Conservation (phyloP, 2,888 invertebrate species). For the Geotrupes spiniger region DNA sequence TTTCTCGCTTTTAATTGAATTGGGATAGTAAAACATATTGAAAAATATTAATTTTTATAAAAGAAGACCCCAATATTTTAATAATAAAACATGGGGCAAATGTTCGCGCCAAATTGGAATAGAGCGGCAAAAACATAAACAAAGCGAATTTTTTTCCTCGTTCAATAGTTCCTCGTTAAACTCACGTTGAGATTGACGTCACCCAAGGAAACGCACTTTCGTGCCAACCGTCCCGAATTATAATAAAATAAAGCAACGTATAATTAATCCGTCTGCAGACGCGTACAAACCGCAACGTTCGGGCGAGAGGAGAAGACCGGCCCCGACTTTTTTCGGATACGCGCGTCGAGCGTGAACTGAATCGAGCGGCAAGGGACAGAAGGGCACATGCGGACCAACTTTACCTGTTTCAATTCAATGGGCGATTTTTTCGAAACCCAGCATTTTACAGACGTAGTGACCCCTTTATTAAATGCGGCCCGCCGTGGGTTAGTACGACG, state of each 20-base stretch:
- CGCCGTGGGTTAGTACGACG: constrained; percentile 20
- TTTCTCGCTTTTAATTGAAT: no score
- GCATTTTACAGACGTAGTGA: constrained; percentile 46
- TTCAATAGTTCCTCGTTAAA: no score
- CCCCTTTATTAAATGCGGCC: constrained; percentile 33
- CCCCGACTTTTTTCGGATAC: not conserved
- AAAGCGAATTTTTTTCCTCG: no score
- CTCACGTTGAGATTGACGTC: no score
- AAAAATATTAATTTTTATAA: no score
- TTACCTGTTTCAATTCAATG: constrained; percentile 46
- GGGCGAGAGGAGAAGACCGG: not conserved
- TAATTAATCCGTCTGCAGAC: constrained; percentile 9
- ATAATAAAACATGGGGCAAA: no score
- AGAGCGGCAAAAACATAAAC: no score
- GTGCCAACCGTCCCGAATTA: no score
- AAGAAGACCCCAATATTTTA: no score
- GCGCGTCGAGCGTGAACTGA: not conserved
- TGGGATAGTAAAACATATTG: no score
- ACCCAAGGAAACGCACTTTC: no score
- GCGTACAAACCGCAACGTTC: not conserved
- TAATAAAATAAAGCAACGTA: not conserved
- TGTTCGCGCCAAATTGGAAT: no score
- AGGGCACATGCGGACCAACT: constrained; percentile 4
- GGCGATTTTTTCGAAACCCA: constrained; percentile 37
- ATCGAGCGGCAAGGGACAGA: not conserved